Evolutionary conservation across 2,113 vertebrate genomes (phyloP).

Genomic region (Strix uralensis): DNA sequence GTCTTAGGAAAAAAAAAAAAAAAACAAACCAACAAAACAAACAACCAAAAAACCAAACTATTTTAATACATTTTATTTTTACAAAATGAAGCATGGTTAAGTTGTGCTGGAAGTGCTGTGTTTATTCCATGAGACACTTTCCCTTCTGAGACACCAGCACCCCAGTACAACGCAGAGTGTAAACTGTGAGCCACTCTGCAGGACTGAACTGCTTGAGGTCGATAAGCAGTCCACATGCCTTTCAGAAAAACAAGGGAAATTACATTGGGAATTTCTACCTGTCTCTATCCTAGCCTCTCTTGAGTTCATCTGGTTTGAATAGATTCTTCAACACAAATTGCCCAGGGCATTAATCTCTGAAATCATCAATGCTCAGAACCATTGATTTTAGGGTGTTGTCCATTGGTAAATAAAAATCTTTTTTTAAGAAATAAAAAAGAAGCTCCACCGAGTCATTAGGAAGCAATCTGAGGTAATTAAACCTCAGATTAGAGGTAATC

Average conservation of each 20-base stretch:
- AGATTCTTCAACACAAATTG: background rate
- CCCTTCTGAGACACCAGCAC: background rate
- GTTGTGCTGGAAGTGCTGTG: background rate
- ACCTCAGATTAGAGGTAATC: background rate
- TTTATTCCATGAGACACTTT: background rate
- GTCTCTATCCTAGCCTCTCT: background rate
- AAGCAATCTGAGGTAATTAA: background rate
- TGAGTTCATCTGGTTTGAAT: background rate
- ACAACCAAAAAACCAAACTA: background rate
- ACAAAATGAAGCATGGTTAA: background rate
- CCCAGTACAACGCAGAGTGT: rapidly evolving
- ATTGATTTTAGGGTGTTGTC: background rate
- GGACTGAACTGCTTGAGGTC: background rate
- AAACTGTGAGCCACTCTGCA: background rate
- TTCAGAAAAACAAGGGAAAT: background rate
- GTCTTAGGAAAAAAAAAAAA: background rate
- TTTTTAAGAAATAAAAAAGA: background rate
- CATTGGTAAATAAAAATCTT: background rate
- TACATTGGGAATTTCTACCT: background rate
- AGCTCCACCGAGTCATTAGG: background rate
- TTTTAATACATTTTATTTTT: background rate
- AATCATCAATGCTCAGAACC: background rate
- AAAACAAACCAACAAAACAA: no score
- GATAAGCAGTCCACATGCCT: background rate
- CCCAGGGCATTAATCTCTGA: background rate